Conservation (phyloP, 2,797 vertebrate genomes). For the Macropodus opercularis region DNA sequence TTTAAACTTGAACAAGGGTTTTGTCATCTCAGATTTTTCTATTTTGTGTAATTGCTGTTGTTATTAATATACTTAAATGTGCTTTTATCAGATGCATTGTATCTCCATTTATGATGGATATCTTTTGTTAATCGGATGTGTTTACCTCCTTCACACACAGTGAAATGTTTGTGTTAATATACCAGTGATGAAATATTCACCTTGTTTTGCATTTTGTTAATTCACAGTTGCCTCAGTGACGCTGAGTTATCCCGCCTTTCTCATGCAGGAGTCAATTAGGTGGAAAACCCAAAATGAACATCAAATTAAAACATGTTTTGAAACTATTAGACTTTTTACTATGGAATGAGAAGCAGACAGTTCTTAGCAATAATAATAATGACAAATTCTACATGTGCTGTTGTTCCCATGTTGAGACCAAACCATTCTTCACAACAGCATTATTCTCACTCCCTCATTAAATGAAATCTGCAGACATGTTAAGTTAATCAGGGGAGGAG, state of each 20-base stretch:
- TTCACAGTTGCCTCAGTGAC: background rate
- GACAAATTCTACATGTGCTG: too few relatives aligned
- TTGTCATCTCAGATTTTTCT: conserved; percentile 79
- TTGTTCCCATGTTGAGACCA: too few relatives aligned
- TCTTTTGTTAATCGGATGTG: conserved; percentile 19
- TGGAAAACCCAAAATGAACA: too few relatives aligned
- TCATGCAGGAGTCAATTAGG: background rate
- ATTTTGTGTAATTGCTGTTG: conserved; percentile 84
- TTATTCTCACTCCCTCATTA: too few relatives aligned
- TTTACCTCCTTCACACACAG: conserved; percentile 30
- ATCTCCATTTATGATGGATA: conserved; percentile 52
- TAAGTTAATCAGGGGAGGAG: too few relatives aligned
- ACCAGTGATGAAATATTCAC: conserved; percentile 33
- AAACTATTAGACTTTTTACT: too few relatives aligned
- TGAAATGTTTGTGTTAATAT: conserved; percentile 50
- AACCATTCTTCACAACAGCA: too few relatives aligned
- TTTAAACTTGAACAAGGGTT: conserved; percentile 79
- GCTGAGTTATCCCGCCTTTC: background rate
- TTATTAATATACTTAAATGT: conserved; percentile 25
- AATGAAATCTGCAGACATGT: too few relatives aligned
- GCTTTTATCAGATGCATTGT: conserved; percentile 11
- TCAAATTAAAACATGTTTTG: too few relatives aligned
- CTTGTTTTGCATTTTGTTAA: conserved; percentile 4
- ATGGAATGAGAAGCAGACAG: too few relatives aligned
- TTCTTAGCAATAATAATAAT: too few relatives aligned